Base-by-base conservation (phyloP, 2,797 vertebrate genomes). In the Picus viridis region DNA sequence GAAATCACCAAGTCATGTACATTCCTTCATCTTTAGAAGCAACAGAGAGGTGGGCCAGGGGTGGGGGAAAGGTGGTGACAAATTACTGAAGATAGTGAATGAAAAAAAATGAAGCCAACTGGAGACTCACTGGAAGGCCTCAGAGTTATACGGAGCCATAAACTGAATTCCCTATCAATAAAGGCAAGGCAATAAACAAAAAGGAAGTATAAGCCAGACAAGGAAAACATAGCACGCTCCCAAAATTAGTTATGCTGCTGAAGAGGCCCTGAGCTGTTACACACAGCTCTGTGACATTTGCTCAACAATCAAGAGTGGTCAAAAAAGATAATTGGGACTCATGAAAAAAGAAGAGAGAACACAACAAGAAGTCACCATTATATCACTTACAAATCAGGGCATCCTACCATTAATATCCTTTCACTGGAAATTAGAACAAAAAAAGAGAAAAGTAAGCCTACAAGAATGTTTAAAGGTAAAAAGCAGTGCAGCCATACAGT, bases 401-500 rank as follows among this genome's bases (percentile, higher is more conserved):
- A 93, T 39, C 65, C 43, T 72, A 74, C 32, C 70, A 80, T 62
- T 90, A 85, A 74, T 59, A 65, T 22, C 8, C 47, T 92, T 89
- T 65, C 23, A 72, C 56, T 87, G 11, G 39, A 86, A 63, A 83
- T 47, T 63, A 19, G 71, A 93, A 88, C 57, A 86, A 77, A 68
- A 23, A 94, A 88, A 76, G 58, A 49, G 73, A 93, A 80, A 29
- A 58, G 54, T 30, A 92, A 90, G 29, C 45, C 54, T 94, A 80
- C 17, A 85, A 85, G 58, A 56, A 87, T 77, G 26, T 69, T 73
- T 80, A 85, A 94, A 85, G 51, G 73, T 80, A 90, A 92, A 88
- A 87, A 43, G 0, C 9, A 51, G 6, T 23, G 36, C 23, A 80
- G 70, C 19, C 16, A 17, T 22, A 27, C 36, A 64, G 2, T 15